Evolutionary conservation across 2,113 vertebrate genomes (phyloP), one percentile per base, ranked within the genome.

Genomic region (Oophaga pumilio): DNA sequence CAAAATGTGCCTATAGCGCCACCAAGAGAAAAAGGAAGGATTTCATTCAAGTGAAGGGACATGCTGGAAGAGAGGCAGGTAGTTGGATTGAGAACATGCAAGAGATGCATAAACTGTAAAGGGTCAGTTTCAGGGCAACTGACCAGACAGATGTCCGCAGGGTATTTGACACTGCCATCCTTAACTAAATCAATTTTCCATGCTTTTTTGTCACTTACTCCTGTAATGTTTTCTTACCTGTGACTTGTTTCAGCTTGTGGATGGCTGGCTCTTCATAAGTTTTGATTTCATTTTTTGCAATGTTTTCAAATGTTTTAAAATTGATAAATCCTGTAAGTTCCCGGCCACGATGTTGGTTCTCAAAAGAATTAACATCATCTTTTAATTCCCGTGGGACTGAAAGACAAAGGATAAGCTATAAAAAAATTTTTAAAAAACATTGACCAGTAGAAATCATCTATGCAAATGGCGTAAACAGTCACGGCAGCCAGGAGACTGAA

Each of bases 261-360:
- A 97, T 0, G 0, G 96, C 96, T 0, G 97, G 97, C 43, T 94
- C 93, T 82, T 97, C 96, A 85, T 97, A 90, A 0, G 77, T 50
- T 26, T 69, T 76, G 80, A 97, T 92, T 82, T 97, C 95, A 0
- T 95, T 87, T 86, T 92, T 96, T 33, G 97, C 78, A 15, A 97
- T 93, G 3, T 85, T 87, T 90, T 97, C 97, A 89, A 97, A 97
- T 0, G 93, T 96, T 85, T 89, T 96, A 89, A 95, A 97, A 89
- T 93, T 97, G 90, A 93, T 93, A 90, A 98, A 97, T 0, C 96
- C 96, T 0, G 95, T 95, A 57, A 97, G 95, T 86, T 97, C 97
- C 88, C 94, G 90, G 1, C 97, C 97, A 20, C 95, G 94, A 88
- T 95, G 96, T 26, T 1, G 92, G 0, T 90, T 85, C 89, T 97